Percentiles rank a stretch among this genome's conserved stretches.
Conservation (phyloP, 2,888 invertebrate species). For the Anaspis maculata region DNA sequence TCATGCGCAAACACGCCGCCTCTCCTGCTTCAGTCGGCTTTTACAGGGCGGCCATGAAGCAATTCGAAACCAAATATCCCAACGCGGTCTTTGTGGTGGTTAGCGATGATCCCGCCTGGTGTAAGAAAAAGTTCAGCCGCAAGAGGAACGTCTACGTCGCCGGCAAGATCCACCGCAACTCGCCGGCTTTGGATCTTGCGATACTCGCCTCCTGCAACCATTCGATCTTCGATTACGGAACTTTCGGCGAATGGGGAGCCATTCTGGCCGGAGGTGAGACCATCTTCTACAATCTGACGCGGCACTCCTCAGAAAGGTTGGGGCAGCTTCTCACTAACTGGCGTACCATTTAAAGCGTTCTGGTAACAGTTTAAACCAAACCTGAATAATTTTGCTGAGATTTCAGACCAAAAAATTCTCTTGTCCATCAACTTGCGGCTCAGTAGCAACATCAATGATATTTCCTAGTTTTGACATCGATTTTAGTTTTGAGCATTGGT, state of each 20-base stretch:
- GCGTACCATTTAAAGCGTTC: slow-evolving; percentile 29
- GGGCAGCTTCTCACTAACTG: slow-evolving; percentile 42
- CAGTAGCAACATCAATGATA: too few relatives aligned
- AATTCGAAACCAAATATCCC: slow-evolving; percentile 40
- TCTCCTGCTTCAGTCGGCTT: slow-evolving; percentile 38
- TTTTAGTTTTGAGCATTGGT: too few relatives aligned
- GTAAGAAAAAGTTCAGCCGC: slow-evolving; percentile 34
- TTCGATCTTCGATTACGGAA: slow-evolving; percentile 47
- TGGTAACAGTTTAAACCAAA: too few relatives aligned
- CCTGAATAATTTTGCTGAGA: too few relatives aligned
- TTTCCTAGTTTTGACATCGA: too few relatives aligned
- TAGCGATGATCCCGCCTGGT: slow-evolving; percentile 46
- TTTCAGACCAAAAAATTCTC: too few relatives aligned
- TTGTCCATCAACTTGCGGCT: too few relatives aligned
- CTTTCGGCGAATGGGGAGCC: slow-evolving; percentile 47
- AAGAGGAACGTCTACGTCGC: slow-evolving; percentile 39
- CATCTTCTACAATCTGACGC: slow-evolving; percentile 40
- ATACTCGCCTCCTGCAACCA: slow-evolving; percentile 47
- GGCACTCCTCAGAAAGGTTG: slow-evolving; percentile 38
- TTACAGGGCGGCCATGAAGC: slow-evolving; percentile 41
- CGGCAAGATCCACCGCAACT: slow-evolving; percentile 33
- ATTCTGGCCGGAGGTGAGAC: slow-evolving; percentile 46
- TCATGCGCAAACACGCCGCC: slow-evolving; percentile 45
- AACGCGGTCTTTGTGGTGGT: slow-evolving; percentile 41
- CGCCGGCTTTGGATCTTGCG: slow-evolving; percentile 43